Evolutionary conservation across 2,888 invertebrate species (phyloP).

Genomic region (Ommatoiulus sabulosus): DNA sequence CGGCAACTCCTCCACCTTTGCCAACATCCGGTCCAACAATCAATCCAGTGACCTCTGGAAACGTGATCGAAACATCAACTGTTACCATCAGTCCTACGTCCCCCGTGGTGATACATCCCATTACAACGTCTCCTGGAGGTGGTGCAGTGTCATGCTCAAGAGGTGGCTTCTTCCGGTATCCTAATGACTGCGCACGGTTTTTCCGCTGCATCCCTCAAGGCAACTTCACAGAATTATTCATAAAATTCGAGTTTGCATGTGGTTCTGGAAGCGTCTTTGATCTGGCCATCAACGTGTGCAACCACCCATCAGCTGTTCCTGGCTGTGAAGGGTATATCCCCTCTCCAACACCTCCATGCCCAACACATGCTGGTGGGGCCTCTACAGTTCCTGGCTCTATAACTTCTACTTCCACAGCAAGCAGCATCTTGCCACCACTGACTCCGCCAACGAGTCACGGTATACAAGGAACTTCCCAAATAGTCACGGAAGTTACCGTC

Average conservation of each 20-base stretch:
- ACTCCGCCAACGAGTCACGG: conserved; percentile 18
- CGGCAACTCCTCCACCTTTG: background rate
- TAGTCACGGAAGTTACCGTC: background rate
- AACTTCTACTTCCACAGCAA: background rate
- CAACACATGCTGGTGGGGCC: background rate
- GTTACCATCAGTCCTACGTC: conserved; percentile 6
- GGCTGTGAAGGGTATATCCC: conserved; percentile 57
- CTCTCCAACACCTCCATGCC: conserved; percentile 12
- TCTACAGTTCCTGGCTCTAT: background rate
- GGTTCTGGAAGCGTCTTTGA: conserved; percentile 62
- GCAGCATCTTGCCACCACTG: background rate
- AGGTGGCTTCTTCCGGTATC: conserved; percentile 62
- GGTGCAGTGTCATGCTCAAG: conserved; percentile 58
- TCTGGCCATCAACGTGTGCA: conserved; percentile 62
- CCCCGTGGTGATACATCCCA: conserved; percentile 49
- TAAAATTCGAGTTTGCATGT: conserved; percentile 62
- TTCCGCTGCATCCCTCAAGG: conserved; percentile 61
- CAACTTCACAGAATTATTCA: conserved; percentile 48
- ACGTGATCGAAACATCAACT: conserved; percentile 24
- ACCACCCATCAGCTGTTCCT: conserved; percentile 60
- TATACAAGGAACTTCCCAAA: conserved; percentile 20
- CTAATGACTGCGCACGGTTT: conserved; percentile 65
- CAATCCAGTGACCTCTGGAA: background rate
- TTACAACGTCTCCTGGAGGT: background rate
- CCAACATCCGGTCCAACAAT: conserved; percentile 7